Base-by-base conservation (phyloP, 2,888 invertebrate genomes). In the Amphipoea oculea region DNA sequence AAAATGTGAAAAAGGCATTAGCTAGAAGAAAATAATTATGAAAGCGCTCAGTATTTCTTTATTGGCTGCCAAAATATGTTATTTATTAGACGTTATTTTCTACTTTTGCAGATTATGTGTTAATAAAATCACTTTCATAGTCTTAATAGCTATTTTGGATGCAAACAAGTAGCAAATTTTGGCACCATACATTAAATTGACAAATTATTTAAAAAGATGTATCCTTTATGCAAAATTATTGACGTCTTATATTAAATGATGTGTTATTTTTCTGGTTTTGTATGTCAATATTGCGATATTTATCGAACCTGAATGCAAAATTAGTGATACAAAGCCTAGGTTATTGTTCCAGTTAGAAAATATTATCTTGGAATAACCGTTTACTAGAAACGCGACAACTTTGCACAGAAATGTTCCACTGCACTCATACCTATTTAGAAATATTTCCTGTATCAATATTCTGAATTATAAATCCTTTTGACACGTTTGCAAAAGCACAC, bases 151-250 rank as follows among this genome's bases (percentile, higher is more conserved):
- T 42, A 70, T 72, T 60, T 73, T 14, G 4, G 23, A 73, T 40
- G 60, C n/a, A 23, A 65, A 54, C 48, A 74, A 70, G 67, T 77
- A 65, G 85, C 78, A 74, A 14, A 60, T 69, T 65, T 67, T 68
- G 62, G 71, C 67, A 74, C 66, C 29, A 63, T 51, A 73, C 82
- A 82, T 73, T 74, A 81, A 78, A 82, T 78, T 69, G 74, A 67
- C 68, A 80, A 83, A 77, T 77, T 74, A 75, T 80, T 63, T 45
- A 66, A 73, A 79, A 76, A 77, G 42, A 82, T 75, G 60, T 77
- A 17, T 69, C 12, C 66, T 77, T 86, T 84, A 86, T 78, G 74
- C 54, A 68, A 81, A 78, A 51, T 62, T 74, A 73, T 77, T 63
- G 29, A 66, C 69, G 68, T 72, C 73, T 79, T 60, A 7, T 73